Conservation (phyloP, 1,140 invertebrate species). For the Ips nitidus region DNA sequence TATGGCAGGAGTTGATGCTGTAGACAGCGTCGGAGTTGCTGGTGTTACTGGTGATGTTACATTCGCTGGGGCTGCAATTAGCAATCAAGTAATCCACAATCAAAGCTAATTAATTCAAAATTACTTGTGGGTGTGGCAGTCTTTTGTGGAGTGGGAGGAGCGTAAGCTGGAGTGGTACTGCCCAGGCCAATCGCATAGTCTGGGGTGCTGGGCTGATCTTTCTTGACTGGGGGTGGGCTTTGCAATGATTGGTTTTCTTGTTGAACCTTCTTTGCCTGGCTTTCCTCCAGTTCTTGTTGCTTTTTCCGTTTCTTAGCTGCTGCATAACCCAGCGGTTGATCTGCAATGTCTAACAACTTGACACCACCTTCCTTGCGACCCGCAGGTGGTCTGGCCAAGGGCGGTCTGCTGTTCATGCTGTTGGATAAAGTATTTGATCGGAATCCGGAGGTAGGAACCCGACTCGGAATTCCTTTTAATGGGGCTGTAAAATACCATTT, state of each 20-base stretch:
- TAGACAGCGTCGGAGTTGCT: conserved; percentile 1
- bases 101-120: background rate
- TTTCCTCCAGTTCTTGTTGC: conserved; percentile 74
- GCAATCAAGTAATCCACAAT: background rate
- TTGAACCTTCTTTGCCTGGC: conserved; percentile 64
- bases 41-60: background rate
- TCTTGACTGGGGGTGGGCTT: conserved; percentile 49
- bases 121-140: conserved; percentile 42
- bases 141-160: conserved; percentile 49
- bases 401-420: conserved; percentile 51
- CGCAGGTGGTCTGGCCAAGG: conserved; percentile 56
- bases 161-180: conserved; percentile 56
- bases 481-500: conserved; percentile 63
- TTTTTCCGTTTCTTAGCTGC: conserved; percentile 61
- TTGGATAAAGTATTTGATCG: conserved; percentile 61
- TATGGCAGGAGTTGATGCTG: background rate
- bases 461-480: conserved; percentile 84
- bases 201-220: conserved; percentile 50
- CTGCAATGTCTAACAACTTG: conserved; percentile 89
- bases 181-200: conserved; percentile 55
- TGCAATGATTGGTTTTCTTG: conserved; percentile 58
- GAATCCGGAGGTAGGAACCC: conserved; percentile 69
- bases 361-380: conserved; percentile 86
- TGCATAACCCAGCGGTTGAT: conserved; percentile 78
- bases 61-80: conserved; percentile 36